A percentile compares a stretch with the other conserved stretches of the same genome.
Evolutionary conservation across 2,888 invertebrate species (phyloP).

Genomic region (Piscicola geometra): DNA sequence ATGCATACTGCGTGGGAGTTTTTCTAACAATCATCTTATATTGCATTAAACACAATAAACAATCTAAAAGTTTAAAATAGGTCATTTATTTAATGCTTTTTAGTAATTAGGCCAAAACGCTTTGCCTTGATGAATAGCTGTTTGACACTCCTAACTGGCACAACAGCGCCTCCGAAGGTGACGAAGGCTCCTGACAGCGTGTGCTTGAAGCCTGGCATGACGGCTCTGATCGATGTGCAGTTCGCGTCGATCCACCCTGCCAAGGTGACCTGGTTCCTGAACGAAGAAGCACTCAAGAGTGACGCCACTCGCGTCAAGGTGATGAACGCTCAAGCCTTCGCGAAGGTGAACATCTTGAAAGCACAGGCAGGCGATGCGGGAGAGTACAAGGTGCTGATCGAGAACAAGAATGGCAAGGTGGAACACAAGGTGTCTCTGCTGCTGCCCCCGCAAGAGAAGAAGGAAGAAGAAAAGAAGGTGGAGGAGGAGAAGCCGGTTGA

Average conservation of each 20-base stretch:
- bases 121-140: no score
- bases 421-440: slow-evolving; percentile 43
- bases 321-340: slow-evolving; percentile 44
- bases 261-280: slow-evolving; percentile 45
- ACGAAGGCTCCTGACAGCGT: slow-evolving; percentile 40
- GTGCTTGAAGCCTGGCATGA: slow-evolving; percentile 43
- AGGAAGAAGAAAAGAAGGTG: slow-evolving; percentile 11
- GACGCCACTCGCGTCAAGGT: slow-evolving; percentile 37
- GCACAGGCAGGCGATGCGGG: slow-evolving; percentile 43
- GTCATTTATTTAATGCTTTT: background rate
- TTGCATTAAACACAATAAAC: no score
- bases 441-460: slow-evolving; percentile 54
- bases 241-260: slow-evolving; percentile 44
- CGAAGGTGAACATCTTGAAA: slow-evolving; percentile 44
- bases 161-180: slow-evolving; percentile 44
- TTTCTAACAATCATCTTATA: no score
- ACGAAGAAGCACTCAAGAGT: slow-evolving; percentile 37
- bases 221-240: slow-evolving; percentile 44
- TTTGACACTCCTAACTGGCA: no score
- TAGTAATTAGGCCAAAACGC: no score
- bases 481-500: background rate
- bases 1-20: no score
- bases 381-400: slow-evolving; percentile 44
- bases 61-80: no score
- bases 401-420: slow-evolving; percentile 44